A percentile compares a stretch with the other conserved stretches of the same genome.
Evolutionary conservation across 1,140 invertebrate species (phyloP).

Genomic region (Leptoteleia sp.): DNA sequence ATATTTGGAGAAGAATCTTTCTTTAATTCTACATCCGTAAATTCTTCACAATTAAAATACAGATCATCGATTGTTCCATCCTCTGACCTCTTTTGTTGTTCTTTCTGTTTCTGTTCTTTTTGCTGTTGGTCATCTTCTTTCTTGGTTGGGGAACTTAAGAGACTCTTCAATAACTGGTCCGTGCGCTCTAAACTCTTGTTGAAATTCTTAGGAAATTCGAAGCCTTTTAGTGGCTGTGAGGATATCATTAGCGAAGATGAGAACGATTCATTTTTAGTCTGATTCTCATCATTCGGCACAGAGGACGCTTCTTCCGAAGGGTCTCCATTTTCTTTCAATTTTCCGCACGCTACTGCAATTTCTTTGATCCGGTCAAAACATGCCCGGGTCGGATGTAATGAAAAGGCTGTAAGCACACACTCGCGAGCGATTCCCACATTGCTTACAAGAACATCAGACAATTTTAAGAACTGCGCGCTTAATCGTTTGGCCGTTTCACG

Average conservation of each 20-base stretch:
- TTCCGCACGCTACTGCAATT: slow-evolving; percentile 82
- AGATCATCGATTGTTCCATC: slow-evolving; percentile 65
- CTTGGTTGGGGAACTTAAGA: slow-evolving; percentile 68
- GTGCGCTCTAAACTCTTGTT: slow-evolving; percentile 70
- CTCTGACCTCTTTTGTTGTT: not conserved
- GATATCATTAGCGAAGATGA: slow-evolving; percentile 28
- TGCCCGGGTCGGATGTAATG: slow-evolving; percentile 83
- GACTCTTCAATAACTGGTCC: slow-evolving; percentile 71
- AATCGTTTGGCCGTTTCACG: slow-evolving; percentile 81
- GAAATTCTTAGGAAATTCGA: slow-evolving; percentile 65
- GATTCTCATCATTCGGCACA: not conserved
- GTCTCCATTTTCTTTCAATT: slow-evolving; percentile 70
- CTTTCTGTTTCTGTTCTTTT: not conserved
- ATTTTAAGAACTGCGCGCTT: slow-evolving; percentile 82
- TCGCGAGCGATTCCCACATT: slow-evolving; percentile 83
- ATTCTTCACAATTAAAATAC: slow-evolving; percentile 73
- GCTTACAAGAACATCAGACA: slow-evolving; percentile 82
- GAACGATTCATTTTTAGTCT: slow-evolving; percentile 52
- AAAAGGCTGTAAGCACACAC: slow-evolving; percentile 85
- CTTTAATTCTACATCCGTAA: slow-evolving; percentile 58
- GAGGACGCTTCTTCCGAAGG: not conserved
- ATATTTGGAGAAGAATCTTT: slow-evolving; percentile 53
- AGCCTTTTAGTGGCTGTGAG: slow-evolving; percentile 19
- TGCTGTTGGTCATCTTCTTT: slow-evolving; percentile 65
- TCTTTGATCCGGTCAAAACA: slow-evolving; percentile 81